These are phyloP conservation scores for Lithobates pipiens DNA, from an alignment of 2,797 vertebrate genomes.

Conservation along the genomic window DNA sequence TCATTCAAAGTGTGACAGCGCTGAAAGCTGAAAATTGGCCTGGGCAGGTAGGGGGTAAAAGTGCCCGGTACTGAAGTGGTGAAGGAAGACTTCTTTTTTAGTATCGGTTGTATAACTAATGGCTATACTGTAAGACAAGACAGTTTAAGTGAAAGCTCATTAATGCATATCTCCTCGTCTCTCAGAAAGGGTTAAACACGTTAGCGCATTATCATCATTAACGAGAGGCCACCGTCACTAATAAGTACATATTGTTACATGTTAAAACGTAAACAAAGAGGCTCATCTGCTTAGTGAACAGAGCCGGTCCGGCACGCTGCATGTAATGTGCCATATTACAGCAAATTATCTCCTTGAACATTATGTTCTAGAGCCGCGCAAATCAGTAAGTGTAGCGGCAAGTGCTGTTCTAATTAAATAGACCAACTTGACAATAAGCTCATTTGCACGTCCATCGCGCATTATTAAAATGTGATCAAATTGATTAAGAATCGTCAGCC, in stretches of 20 bases:
- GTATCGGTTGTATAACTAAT: background rate
- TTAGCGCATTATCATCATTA: background rate
- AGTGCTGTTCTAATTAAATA: conserved; percentile 67
- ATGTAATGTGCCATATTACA: conserved; percentile 60
- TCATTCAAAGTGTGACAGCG: no score
- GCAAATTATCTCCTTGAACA: conserved; percentile 66
- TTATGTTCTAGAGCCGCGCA: conserved; percentile 64
- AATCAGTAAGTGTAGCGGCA: conserved; percentile 60
- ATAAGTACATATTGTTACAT: conserved; percentile 61
- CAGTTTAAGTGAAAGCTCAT: background rate
- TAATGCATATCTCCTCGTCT: no score
- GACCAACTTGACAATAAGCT: conserved; percentile 56
- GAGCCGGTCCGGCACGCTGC: conserved; percentile 52
- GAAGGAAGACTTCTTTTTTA: no score
- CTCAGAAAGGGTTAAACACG: conserved; percentile 10
- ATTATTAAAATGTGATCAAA: conserved; percentile 61
- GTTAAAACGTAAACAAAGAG: conserved; percentile 58
- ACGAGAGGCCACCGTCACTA: conserved; percentile 14
- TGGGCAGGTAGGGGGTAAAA: no score
- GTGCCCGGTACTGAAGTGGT: no score
- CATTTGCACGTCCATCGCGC: conserved; percentile 60
- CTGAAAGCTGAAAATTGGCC: no score
- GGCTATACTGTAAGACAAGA: no score
- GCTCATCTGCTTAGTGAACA: conserved; percentile 59
- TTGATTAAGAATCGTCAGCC: conserved; percentile 55